Evolutionary conservation across 1,140 invertebrate genomes (phyloP).

Genomic region (Brachionus angularis): DNA sequence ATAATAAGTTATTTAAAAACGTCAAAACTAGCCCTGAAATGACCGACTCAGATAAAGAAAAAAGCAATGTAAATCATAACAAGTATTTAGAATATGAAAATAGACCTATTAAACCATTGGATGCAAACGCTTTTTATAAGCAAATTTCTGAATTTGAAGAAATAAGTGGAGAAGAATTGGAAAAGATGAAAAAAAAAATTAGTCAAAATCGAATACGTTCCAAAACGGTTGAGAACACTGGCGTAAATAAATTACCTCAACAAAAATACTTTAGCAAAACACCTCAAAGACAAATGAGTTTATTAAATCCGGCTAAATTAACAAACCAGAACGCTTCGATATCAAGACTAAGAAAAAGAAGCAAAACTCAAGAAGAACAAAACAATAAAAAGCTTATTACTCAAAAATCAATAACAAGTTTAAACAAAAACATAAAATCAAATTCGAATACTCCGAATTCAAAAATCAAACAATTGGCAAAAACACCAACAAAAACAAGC

Average conservation of each 20-base stretch:
- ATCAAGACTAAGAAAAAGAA: constrained; percentile 1
- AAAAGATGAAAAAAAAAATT: constrained; percentile 26
- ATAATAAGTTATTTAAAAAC: too few species aligned
- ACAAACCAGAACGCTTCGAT: neutral
- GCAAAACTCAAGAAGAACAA: constrained; percentile 27
- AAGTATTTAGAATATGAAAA: constrained; percentile 41
- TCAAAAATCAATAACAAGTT: too few species aligned
- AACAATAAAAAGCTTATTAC: neutral
- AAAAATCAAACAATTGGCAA: too few species aligned
- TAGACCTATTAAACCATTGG: constrained; percentile 40
- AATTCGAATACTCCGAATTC: neutral
- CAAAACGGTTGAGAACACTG: neutral
- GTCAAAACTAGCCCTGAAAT: too few species aligned
- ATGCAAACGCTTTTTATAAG: constrained; percentile 23
- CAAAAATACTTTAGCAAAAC: constrained; percentile 15
- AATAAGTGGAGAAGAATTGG: constrained; percentile 8
- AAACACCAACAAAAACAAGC: too few species aligned
- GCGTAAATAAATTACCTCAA: constrained; percentile 4
- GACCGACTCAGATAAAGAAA: constrained; percentile 19
- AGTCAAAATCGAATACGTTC: neutral
- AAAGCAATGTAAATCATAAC: too few species aligned
- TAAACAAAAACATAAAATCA: too few species aligned
- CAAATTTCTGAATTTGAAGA: constrained; percentile 27
- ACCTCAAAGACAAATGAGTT: neutral
- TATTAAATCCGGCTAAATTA: neutral